A percentile compares a stretch with the other conserved stretches of the same genome.
phyloP scores from a whole-genome alignment of 2,888 invertebrate genomes.

The Lysandra bellargus region DNA sequence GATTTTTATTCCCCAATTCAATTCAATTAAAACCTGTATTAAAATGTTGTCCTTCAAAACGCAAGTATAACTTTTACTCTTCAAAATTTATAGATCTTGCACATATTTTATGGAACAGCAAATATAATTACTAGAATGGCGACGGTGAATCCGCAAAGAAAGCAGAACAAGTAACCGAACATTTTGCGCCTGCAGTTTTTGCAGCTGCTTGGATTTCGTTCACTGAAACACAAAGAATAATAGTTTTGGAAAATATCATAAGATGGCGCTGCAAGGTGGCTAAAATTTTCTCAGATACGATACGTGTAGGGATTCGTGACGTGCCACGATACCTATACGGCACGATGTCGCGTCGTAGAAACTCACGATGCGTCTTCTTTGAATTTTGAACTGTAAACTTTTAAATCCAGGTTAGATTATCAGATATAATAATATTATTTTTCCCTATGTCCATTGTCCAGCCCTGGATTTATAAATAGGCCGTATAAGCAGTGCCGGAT shows the following conservation, averaged over 20 bases:
- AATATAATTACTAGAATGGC: slow-evolving; percentile 4
- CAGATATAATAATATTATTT: too few relatives aligned
- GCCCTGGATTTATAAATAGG: too few relatives aligned
- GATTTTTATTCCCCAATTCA: background rate
- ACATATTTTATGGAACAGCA: background rate
- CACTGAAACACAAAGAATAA: background rate
- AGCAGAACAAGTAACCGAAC: background rate
- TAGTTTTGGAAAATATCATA: background rate
- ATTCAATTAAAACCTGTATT: background rate
- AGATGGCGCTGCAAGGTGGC: background rate
- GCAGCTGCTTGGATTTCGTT: background rate
- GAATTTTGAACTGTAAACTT: too few relatives aligned
- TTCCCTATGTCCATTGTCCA: too few relatives aligned
- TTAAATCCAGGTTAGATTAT: too few relatives aligned
- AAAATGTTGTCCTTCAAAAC: too few relatives aligned
- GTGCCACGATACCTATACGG: too few relatives aligned
- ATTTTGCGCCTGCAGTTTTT: background rate
- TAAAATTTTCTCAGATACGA: too few relatives aligned
- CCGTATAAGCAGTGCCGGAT: too few relatives aligned
- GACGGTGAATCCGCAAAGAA: background rate
- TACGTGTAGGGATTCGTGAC: too few relatives aligned
- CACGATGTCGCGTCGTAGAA: too few relatives aligned
- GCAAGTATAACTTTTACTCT: background rate
- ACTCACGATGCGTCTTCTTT: too few relatives aligned
- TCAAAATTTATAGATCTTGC: background rate